Evolutionary conservation across 2,888 invertebrate species (phyloP).

Genomic region (Prosapia bicincta): DNA sequence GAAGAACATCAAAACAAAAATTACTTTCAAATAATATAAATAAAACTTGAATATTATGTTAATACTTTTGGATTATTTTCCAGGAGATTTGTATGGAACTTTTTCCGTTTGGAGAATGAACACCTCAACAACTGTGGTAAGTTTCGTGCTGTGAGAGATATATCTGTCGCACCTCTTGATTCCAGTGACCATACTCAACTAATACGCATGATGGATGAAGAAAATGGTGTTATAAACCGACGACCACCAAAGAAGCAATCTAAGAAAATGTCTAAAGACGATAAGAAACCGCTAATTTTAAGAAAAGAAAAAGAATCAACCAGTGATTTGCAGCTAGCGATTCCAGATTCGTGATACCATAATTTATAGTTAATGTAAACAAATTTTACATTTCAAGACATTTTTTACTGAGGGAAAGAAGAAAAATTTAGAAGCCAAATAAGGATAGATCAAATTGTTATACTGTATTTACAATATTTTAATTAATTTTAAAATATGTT

Average conservation of each 20-base stretch:
- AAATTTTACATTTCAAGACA: not conserved
- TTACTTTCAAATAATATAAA: too few relatives aligned
- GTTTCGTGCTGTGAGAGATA: constrained; percentile 84
- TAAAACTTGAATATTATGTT: too few relatives aligned
- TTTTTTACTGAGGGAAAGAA: not conserved
- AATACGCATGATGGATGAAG: constrained; percentile 58
- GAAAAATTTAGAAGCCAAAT: not conserved
- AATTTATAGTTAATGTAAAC: not conserved
- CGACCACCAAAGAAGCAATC: constrained; percentile 28
- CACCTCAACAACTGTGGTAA: constrained; percentile 87
- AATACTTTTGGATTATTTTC: constrained; percentile 16
- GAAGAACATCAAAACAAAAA: too few relatives aligned
- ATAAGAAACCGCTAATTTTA: constrained; percentile 8
- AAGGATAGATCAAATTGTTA: not conserved
- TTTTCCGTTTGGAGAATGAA: constrained; percentile 85
- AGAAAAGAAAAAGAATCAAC: constrained; percentile 3
- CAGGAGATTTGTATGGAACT: constrained; percentile 81
- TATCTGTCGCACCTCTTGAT: constrained; percentile 73
- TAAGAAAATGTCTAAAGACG: constrained; percentile 12
- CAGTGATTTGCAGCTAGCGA: not conserved
- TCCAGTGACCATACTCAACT: constrained; percentile 64
- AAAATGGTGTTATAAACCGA: constrained; percentile 53
- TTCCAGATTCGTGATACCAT: not conserved
- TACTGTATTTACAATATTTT: not conserved
- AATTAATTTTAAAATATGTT: not conserved